A percentile compares a stretch with the other conserved stretches of the same genome.
Evolutionary conservation across 2,797 vertebrate species (phyloP).

Genomic region (Knipowitschia caucasica): DNA sequence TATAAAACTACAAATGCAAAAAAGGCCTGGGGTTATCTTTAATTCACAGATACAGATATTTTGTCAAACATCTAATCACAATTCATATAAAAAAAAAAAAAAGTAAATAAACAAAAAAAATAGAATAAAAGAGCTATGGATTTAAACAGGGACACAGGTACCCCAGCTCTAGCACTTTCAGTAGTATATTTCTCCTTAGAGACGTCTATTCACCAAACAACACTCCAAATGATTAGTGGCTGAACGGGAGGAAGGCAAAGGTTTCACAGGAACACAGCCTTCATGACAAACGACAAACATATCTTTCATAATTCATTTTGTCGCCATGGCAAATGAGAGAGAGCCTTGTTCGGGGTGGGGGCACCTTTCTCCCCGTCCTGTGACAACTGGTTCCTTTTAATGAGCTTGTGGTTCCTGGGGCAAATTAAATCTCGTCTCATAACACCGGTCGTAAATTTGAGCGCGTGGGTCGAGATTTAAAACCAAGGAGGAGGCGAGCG

Average conservation of each 20-base stretch:
- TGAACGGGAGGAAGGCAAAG: slow-evolving; percentile 38
- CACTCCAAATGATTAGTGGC: slow-evolving; percentile 67
- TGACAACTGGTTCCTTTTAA: slow-evolving; percentile 53
- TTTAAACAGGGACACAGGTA: too few relatives aligned
- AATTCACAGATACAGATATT: too few relatives aligned
- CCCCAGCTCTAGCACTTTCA: too few relatives aligned
- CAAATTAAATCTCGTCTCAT: slow-evolving; percentile 39
- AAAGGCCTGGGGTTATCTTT: too few relatives aligned
- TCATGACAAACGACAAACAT: slow-evolving; percentile 35
- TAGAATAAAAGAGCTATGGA: too few relatives aligned
- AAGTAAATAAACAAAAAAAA: too few relatives aligned
- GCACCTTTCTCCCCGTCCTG: background rate
- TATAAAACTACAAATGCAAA: too few relatives aligned
- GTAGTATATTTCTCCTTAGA: too few relatives aligned
- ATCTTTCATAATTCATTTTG: slow-evolving; percentile 39
- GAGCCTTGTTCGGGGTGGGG: slow-evolving; percentile 21
- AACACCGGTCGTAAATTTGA: slow-evolving; percentile 44
- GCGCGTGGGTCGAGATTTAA: slow-evolving; percentile 18
- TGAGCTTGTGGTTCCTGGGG: slow-evolving; percentile 48
- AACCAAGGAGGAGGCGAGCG: background rate
- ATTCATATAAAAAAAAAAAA: too few relatives aligned
- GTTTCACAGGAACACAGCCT: slow-evolving; percentile 33
- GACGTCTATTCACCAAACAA: slow-evolving; percentile 40
- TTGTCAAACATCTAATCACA: too few relatives aligned
- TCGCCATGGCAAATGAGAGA: slow-evolving; percentile 13